These are phyloP conservation scores for Melinopterus prodromus DNA, from an alignment of 2,888 invertebrate genomes.

Conservation along the genomic window DNA sequence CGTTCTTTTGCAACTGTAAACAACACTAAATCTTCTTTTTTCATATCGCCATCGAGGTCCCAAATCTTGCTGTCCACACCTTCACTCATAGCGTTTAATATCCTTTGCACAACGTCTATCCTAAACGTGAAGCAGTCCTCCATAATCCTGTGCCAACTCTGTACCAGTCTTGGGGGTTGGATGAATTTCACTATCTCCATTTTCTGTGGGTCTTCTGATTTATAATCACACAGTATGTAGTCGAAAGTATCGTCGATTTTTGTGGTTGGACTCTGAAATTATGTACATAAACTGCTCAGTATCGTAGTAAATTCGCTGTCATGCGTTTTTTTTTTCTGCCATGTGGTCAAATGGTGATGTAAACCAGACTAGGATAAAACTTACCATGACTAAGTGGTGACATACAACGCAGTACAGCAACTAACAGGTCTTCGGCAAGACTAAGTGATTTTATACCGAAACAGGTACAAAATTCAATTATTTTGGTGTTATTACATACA, in stretches of 20 bases:
- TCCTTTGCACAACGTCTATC: not conserved
- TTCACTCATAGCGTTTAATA: not conserved
- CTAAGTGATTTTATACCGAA: not conserved
- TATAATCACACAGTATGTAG: not conserved
- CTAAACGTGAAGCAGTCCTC: not conserved
- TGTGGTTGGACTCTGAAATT: not conserved
- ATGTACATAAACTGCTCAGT: not conserved
- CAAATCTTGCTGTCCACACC: not conserved
- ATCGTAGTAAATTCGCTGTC: too few relatives aligned
- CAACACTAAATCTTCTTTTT: not conserved
- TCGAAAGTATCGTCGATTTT: not conserved
- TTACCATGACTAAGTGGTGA: not conserved
- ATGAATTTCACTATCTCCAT: not conserved
- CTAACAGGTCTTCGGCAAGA: not conserved
- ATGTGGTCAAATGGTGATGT: too few relatives aligned
- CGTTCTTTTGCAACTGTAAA: not conserved
- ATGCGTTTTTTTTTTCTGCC: too few relatives aligned
- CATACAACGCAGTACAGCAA: not conserved
- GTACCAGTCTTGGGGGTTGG: not conserved
- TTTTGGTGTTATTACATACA: not conserved
- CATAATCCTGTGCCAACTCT: not conserved
- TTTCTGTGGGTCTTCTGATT: not conserved
- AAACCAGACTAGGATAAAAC: not conserved
- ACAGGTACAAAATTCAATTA: not conserved
- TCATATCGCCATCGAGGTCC: not conserved